phyloP scores from a whole-genome alignment of 1,140 invertebrate genomes.

The Drosophila subpulchrella region DNA sequence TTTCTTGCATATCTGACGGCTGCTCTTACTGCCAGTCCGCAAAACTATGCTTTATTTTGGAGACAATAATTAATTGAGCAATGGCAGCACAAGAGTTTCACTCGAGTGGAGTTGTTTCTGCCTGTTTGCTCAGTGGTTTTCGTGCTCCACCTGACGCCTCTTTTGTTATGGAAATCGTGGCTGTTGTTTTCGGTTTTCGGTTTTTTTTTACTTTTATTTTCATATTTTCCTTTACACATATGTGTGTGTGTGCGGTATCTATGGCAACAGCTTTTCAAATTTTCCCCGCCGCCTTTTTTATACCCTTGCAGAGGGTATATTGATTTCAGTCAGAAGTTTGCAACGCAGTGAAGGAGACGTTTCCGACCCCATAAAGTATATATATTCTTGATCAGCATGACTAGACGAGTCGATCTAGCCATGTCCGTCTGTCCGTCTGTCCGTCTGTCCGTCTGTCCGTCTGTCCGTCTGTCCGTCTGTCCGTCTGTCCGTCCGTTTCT shows the following conservation, averaged over 20 bases:
- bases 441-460: no score
- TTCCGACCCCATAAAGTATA: no score
- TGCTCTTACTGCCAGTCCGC: conserved; percentile 4
- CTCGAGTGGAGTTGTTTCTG: conserved; percentile 27
- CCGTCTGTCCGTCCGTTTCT: no score
- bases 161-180: conserved; percentile 25
- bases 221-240: background rate
- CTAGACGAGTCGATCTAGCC: no score
- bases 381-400: no score
- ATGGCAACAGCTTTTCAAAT: conserved; percentile 39
- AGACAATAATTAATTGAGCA: conserved; percentile 52
- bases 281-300: conserved; percentile 10
- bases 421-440: no score
- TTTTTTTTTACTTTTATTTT: conserved; percentile 10
- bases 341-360: no score
- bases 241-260: conserved; percentile 30
- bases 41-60: conserved; percentile 37
- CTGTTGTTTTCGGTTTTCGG: conserved; percentile 1
- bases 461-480: no score
- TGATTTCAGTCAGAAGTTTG: no score
- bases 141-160: conserved; percentile 6
- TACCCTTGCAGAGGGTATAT: no score
- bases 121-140: conserved; percentile 8
- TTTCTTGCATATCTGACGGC: conserved; percentile 44
- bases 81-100: conserved; percentile 32